Evolutionary conservation across 37 sponge, comb jelly and placozoan species (phyloP).

Genomic region (Hormiphora californensis): DNA sequence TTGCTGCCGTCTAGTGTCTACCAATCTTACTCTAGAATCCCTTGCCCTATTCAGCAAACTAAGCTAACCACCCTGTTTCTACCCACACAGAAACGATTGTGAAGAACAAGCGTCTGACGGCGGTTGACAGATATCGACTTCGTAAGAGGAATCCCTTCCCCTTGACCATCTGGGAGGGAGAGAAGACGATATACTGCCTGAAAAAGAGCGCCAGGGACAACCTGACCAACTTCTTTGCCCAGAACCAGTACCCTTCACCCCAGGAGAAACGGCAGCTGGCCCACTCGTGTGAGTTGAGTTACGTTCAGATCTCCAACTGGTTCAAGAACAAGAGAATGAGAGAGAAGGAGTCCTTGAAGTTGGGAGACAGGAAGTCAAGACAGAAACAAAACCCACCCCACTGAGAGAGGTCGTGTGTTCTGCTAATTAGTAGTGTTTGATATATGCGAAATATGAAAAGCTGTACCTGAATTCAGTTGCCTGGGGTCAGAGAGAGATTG

Average conservation of each 20-base stretch:
- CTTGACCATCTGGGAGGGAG: slow-evolving; percentile 46
- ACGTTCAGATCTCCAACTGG: slow-evolving; percentile 54
- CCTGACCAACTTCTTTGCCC: slow-evolving; percentile 17
- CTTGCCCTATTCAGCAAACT: no score
- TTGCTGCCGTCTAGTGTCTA: no score
- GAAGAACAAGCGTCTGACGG: slow-evolving; percentile 26
- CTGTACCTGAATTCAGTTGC: no score
- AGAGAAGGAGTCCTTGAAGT: not conserved
- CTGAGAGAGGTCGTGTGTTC: no score
- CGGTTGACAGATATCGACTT: slow-evolving; percentile 38
- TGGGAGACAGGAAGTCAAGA: no score
- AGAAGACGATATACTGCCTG: slow-evolving; percentile 54
- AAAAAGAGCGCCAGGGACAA: slow-evolving; percentile 43
- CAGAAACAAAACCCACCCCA: no score
- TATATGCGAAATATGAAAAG: no score
- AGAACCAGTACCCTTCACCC: slow-evolving; percentile 22
- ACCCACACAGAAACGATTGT: not conserved
- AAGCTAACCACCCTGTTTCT: not conserved
- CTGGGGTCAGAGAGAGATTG: no score
- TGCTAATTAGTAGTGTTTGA: no score
- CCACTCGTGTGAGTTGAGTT: not conserved
- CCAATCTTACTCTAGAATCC: no score
- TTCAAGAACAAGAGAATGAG: slow-evolving; percentile 55
- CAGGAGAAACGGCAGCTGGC: slow-evolving; percentile 6
- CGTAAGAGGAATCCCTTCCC: slow-evolving; percentile 35